Evolutionary conservation across 1,140 invertebrate species (phyloP).

Genomic region (Anoplophora glabripennis): DNA sequence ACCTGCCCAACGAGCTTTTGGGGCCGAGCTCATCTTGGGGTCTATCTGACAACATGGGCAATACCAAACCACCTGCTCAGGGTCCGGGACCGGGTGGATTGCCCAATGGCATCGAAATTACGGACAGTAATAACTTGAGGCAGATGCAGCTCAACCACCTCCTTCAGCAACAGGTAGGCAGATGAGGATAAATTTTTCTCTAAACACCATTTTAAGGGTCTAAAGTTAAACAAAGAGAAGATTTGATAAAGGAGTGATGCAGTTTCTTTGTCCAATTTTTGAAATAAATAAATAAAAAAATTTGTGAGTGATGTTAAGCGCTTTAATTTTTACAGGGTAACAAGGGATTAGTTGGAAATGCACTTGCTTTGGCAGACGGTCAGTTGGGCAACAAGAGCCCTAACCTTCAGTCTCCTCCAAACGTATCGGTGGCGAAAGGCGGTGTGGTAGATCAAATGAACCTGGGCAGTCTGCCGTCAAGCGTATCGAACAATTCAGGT

Average conservation of each 20-base stretch:
- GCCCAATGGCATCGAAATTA: slow-evolving; percentile 49
- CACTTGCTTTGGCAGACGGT: slow-evolving; percentile 64
- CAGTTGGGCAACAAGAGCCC: slow-evolving; percentile 75
- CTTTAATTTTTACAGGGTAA: slow-evolving; percentile 58
- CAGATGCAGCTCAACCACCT: slow-evolving; percentile 65
- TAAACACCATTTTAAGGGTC: background rate
- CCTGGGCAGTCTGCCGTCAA: slow-evolving; percentile 58
- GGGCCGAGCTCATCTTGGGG: slow-evolving; percentile 65
- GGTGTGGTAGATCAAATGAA: slow-evolving; percentile 57
- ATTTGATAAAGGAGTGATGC: too few species aligned
- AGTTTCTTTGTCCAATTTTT: background rate
- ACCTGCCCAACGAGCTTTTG: slow-evolving; percentile 89
- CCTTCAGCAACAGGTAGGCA: slow-evolving; percentile 51
- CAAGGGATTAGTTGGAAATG: slow-evolving; percentile 69
- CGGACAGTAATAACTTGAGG: slow-evolving; percentile 37
- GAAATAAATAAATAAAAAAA: too few species aligned
- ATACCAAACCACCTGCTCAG: slow-evolving; percentile 69
- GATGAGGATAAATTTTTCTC: background rate
- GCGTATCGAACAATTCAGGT: slow-evolving; percentile 57
- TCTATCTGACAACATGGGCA: slow-evolving; percentile 56
- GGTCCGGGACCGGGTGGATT: slow-evolving; percentile 69
- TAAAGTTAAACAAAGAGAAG: too few species aligned
- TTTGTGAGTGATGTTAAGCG: too few species aligned
- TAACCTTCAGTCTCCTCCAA: slow-evolving; percentile 77
- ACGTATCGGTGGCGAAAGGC: slow-evolving; percentile 63